Base-by-base conservation (phyloP, 2,113 vertebrate genomes). In the Globicephala melas region DNA sequence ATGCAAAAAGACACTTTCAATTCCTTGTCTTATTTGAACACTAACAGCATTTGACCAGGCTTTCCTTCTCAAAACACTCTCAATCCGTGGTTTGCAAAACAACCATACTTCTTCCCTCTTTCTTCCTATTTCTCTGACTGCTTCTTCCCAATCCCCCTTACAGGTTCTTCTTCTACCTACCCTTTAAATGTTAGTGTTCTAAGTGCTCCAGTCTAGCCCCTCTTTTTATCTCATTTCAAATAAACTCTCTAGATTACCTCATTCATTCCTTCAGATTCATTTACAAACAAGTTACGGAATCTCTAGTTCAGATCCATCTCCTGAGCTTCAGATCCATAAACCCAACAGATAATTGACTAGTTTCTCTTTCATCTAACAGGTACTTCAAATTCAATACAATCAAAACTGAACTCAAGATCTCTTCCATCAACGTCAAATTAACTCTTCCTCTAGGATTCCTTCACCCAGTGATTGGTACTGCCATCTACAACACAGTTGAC, bases 11-110 rank as follows among this genome's bases (percentile, higher is more conserved):
- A 97, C 60, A 90, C 38, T 89, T 95, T 81, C 84, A 90, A 90
- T 79, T 89, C 85, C 80, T 94, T 85, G 67, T 96, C 92, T 96
- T 92, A 92, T n/a, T 76, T 96, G 80, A 95, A 85, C 53, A 92
- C 41, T 96, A 90, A 95, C 60, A 96, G 53, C 68, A 83, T 87
- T n/a, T 87, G 68, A 96, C 62, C 44, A 70, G 68, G 58, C 74
- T 73, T 96, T 87, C 62, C 95, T 93, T 95, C 62, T 93, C 81
- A 65, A 96, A 96, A 93, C 33, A 76, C 14, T 74, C 65, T 94
- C 26, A 14, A 23, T 33, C 18, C 44, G 5, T 33, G n/a, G 12
- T 90, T 31, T 62, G 62, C n/a, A 90, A 58, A 82, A 90, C 68
- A 87, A 65, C 28, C 26, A 76, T 38, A 94, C 20, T 85, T 76